Base-by-base conservation (phyloP, 2,888 invertebrate species). In the Helicoverpa assulta region DNA sequence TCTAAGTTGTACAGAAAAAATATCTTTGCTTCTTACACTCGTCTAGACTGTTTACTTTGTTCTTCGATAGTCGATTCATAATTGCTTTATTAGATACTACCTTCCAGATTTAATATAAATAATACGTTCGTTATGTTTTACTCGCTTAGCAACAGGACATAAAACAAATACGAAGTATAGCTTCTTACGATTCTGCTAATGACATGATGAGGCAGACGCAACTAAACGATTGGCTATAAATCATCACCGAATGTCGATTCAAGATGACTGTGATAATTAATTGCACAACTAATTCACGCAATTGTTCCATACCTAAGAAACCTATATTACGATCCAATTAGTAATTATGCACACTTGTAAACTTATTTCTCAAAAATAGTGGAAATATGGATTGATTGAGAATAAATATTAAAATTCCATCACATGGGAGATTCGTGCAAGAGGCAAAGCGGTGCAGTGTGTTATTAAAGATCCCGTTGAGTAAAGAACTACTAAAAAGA, bases 181-280 rank as follows among this genome's bases (percentile, higher is more conserved):
- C 12, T 76, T 65, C 37, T 59, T 26, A 53, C 40, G 61, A 66
- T 37, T 40, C 40, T 33, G 29, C 75, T 77, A 76, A 76, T 70
- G 80, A 63, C 55, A 21, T 29, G 43, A 61, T 52, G 52, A 26
- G 57, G 54, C 53, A 65, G 58, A 71, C 40, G 66, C 59, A 60
- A 53, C 69, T 71, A 64, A 63, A 68, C 61, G 75, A 78, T 83
- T 70, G 69, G 78, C 84, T 76, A 90, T 92, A 87, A 91, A 92
- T 92, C 88, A 90, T 83, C 69, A 80, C 67, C 60, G 75, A 74
- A 85, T 86, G 91, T 90, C 92, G 82, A 85, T 84, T 88, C 88
- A 90, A 92, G 90, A 89, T 88, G 91, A 86, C 89, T 85, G 76
- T 76, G 81, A 74, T 55, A 70, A 92, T 91, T 91, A 92, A 93